A percentile compares a stretch with the other conserved stretches of the same genome.
Conservation (phyloP, 2,888 invertebrate genomes). For the Cephus spinipes region DNA sequence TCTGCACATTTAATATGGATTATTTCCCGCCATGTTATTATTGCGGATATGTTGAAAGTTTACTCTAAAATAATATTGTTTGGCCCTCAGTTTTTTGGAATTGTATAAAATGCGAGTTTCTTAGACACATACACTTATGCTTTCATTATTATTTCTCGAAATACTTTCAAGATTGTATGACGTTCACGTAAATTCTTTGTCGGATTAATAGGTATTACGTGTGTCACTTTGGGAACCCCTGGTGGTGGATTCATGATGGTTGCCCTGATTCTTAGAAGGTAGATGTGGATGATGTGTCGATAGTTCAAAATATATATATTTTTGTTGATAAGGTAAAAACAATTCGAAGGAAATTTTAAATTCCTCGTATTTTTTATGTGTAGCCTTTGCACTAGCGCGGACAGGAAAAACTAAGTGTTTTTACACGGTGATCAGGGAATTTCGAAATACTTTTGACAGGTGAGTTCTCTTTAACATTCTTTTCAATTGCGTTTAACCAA, state of each 20-base stretch:
- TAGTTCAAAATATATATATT: neutral
- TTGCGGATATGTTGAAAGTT: neutral
- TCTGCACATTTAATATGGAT: neutral
- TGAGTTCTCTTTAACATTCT: neutral
- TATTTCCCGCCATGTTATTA: neutral
- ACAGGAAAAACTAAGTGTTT: neutral
- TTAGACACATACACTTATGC: neutral
- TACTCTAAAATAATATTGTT: neutral
- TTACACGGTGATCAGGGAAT: neutral
- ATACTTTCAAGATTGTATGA: neutral
- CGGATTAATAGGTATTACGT: neutral
- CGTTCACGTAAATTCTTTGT: neutral
- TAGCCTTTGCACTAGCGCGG: neutral
- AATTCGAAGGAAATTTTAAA: neutral
- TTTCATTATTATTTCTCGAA: neutral
- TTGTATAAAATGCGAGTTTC: neutral
- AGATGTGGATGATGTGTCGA: conserved; percentile 6
- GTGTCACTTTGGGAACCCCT: conserved; percentile 1
- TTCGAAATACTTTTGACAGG: neutral
- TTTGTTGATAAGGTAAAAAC: neutral
- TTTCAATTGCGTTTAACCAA: neutral
- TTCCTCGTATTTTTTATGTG: neutral
- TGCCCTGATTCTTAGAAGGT: neutral
- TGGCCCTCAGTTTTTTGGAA: neutral
- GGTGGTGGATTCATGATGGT: neutral